These are phyloP conservation scores for Psephotus haematonotus DNA, from an alignment of 2,113 vertebrate species.

Conservation along the genomic window DNA sequence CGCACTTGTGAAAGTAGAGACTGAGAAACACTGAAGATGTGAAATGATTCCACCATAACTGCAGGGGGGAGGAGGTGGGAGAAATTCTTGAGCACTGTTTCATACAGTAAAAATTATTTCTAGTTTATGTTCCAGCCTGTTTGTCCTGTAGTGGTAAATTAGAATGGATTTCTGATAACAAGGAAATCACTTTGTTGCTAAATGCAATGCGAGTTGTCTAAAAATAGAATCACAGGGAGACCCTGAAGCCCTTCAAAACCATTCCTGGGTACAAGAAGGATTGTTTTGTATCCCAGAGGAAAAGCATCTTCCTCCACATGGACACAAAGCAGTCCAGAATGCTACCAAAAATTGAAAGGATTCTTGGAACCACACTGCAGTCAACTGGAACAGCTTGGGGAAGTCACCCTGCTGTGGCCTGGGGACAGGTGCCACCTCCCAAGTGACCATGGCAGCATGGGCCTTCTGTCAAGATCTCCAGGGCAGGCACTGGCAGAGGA, in stretches of 20 bases:
- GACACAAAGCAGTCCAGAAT: not conserved
- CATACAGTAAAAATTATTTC: not conserved
- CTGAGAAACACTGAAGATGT: not conserved
- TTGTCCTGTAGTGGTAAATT: not conserved
- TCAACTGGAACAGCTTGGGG: not conserved
- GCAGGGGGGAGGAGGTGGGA: not conserved
- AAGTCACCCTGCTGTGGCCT: not conserved
- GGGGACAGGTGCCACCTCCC: not conserved
- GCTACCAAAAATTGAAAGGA: not conserved
- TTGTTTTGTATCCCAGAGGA: not conserved
- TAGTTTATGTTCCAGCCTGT: not conserved
- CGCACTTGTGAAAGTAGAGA: not conserved
- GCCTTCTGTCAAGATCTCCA: not conserved
- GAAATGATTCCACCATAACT: not conserved
- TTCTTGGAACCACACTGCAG: not conserved
- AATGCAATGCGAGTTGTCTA: not conserved
- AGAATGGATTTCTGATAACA: not conserved
- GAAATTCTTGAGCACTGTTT: not conserved
- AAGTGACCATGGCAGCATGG: fast-evolving
- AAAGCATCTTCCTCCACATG: not conserved
- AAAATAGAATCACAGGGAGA: not conserved
- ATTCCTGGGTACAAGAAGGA: not conserved
- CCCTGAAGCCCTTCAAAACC: not conserved
- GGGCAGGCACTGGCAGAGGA: not conserved
- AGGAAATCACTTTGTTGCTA: not conserved